These are phyloP conservation scores for Drosophila macrospina DNA, from an alignment of 2,888 invertebrate genomes.

Conservation along the genomic window DNA sequence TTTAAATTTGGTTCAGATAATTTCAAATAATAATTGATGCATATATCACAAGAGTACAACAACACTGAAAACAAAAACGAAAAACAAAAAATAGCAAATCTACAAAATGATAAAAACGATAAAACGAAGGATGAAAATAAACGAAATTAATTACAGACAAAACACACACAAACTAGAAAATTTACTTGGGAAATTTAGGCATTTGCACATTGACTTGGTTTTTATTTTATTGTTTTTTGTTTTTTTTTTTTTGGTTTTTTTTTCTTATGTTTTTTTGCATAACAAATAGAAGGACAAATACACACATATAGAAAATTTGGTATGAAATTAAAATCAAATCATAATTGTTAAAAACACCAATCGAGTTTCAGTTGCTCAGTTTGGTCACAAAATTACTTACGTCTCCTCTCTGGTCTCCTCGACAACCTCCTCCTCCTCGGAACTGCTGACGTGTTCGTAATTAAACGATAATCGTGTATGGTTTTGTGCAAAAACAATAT, in stretches of 20 bases:
- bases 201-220: conserved; percentile 50
- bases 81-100: conserved; percentile 52
- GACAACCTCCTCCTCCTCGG: conserved; percentile 86
- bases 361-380: conserved; percentile 58
- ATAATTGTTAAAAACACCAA: conserved; percentile 64
- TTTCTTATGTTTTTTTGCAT: conserved; percentile 31
- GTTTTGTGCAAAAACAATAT: conserved; percentile 63
- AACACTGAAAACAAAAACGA: conserved; percentile 70
- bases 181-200: conserved; percentile 33
- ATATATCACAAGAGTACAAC: conserved; percentile 52
- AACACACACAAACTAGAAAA: conserved; percentile 47
- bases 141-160: conserved; percentile 58
- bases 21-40: conserved; percentile 4
- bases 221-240: conserved; percentile 23
- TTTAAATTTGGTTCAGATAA: conserved; percentile 12
- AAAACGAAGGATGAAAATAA: conserved; percentile 35
- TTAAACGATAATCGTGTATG: conserved; percentile 60
- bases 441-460: conserved; percentile 82
- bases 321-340: conserved; percentile 45
- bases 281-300: conserved; percentile 50
- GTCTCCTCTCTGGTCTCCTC: conserved; percentile 85
- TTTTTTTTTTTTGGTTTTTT: conserved; percentile 14
- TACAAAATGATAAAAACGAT: conserved; percentile 38
- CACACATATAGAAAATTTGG: conserved; percentile 60
- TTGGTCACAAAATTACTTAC: conserved; percentile 83